phyloP scores from a whole-genome alignment of 2,888 invertebrate genomes.

The Pristionchus japonicus region DNA sequence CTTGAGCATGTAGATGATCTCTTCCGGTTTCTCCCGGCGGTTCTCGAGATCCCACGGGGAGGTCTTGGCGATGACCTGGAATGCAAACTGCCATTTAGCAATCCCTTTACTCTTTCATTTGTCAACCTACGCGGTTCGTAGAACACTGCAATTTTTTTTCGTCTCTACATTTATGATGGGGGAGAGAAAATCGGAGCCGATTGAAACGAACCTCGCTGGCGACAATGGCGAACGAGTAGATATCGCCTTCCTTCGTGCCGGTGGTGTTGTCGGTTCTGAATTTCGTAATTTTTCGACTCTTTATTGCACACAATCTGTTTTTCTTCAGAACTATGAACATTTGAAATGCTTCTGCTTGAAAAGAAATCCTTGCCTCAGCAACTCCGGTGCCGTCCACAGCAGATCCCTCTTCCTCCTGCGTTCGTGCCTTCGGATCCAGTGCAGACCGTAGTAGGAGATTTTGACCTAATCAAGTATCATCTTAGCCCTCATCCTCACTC shows the following conservation, averaged over 20 bases:
- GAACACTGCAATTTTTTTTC: no score
- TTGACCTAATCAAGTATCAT: constrained; percentile 59
- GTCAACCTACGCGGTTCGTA: no score
- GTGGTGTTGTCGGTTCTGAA: constrained; percentile 46
- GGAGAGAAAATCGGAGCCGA: no score
- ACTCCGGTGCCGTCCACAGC: constrained; percentile 47
- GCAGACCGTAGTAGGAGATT: constrained; percentile 59
- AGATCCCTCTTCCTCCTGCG: constrained; percentile 38
- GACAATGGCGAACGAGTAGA: constrained; percentile 72
- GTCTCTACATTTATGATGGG: no score
- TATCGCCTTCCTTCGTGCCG: constrained; percentile 66
- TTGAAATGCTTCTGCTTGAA: neutral
- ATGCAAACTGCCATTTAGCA: no score
- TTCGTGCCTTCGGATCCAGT: constrained; percentile 50
- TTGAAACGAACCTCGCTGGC: constrained; percentile 56
- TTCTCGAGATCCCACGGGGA: constrained; percentile 51
- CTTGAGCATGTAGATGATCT: constrained; percentile 57
- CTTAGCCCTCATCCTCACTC: no score
- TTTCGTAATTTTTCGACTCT: no score
- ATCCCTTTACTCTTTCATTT: no score
- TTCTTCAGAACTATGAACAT: no score
- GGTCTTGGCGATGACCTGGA: constrained; percentile 33
- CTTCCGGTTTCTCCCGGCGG: constrained; percentile 46
- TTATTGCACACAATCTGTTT: no score
- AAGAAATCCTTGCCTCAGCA: neutral